A percentile compares a stretch with the other conserved stretches of the same genome.
phyloP scores from a whole-genome alignment of 1,140 invertebrate species.

The Halesus radiatus region DNA sequence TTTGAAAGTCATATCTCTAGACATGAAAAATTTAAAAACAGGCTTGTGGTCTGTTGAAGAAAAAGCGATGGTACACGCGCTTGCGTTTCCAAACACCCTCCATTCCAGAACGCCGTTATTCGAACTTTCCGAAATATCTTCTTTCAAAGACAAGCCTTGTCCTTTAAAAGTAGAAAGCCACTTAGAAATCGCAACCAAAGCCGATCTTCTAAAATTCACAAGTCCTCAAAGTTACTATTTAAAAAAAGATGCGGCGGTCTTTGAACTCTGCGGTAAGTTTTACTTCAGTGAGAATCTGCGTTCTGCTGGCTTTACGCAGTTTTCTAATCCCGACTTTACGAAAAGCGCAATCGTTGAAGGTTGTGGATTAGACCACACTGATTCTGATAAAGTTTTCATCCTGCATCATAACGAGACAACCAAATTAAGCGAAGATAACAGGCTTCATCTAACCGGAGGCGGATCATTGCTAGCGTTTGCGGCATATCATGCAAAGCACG shows the following conservation, averaged over 20 bases:
- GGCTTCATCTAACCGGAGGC: slow-evolving; percentile 77
- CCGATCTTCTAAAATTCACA: slow-evolving; percentile 72
- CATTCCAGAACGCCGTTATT: slow-evolving; percentile 73
- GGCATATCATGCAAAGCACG: slow-evolving; percentile 75
- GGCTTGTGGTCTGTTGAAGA: slow-evolving; percentile 75
- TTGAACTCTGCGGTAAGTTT: slow-evolving; percentile 75
- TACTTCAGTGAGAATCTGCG: slow-evolving; percentile 68
- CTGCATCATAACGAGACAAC: slow-evolving; percentile 69
- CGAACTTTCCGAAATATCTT: slow-evolving; percentile 66
- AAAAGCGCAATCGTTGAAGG: slow-evolving; percentile 79
- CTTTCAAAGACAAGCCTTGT: slow-evolving; percentile 61
- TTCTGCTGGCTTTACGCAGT: slow-evolving; percentile 68
- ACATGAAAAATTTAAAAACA: slow-evolving; percentile 72
- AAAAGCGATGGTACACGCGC: slow-evolving; percentile 68
- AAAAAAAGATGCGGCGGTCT: slow-evolving; percentile 73
- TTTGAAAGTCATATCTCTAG: slow-evolving; percentile 71
- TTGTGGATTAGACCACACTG: slow-evolving; percentile 72
- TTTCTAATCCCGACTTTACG: slow-evolving; percentile 78
- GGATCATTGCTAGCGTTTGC: slow-evolving; percentile 76
- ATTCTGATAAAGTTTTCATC: slow-evolving; percentile 70
- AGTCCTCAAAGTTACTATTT: slow-evolving; percentile 75
- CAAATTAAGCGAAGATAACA: slow-evolving; percentile 65
- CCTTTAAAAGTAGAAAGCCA: slow-evolving; percentile 66
- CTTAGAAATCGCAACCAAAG: slow-evolving; percentile 70
- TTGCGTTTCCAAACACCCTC: slow-evolving; percentile 77